phyloP scores from a whole-genome alignment of 2,888 invertebrate genomes.

The Ganaspis brasiliensis region DNA sequence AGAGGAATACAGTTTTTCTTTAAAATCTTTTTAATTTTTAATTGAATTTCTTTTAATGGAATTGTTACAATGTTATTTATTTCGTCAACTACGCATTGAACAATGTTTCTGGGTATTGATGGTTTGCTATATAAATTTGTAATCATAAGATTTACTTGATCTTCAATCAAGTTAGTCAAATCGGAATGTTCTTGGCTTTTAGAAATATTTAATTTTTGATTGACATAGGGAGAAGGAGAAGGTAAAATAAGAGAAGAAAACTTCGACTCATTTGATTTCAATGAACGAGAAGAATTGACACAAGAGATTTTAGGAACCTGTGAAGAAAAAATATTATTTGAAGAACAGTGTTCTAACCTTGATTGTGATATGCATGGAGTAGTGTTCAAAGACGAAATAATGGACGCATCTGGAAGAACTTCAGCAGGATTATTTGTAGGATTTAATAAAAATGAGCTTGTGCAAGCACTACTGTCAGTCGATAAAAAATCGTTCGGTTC shows the following conservation, averaged over 20 bases:
- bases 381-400: neutral
- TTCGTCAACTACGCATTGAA: conserved; percentile 4
- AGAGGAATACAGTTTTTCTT: neutral
- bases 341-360: neutral
- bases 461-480: neutral
- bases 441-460: neutral
- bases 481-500: neutral
- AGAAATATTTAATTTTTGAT: neutral
- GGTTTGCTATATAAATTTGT: neutral
- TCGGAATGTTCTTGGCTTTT: neutral
- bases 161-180: neutral
- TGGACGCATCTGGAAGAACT: neutral
- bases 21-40: neutral
- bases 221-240: neutral
- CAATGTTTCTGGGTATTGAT: neutral
- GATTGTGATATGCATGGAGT: neutral
- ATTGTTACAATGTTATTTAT: neutral
- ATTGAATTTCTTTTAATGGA: neutral
- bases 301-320: neutral
- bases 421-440: neutral
- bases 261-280: neutral
- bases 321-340: neutral
- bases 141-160: neutral
- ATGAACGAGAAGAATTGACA: neutral
- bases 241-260: neutral